Evolutionary conservation across 2,888 invertebrate species (phyloP).

Genomic region (Dilophus febrilis): DNA sequence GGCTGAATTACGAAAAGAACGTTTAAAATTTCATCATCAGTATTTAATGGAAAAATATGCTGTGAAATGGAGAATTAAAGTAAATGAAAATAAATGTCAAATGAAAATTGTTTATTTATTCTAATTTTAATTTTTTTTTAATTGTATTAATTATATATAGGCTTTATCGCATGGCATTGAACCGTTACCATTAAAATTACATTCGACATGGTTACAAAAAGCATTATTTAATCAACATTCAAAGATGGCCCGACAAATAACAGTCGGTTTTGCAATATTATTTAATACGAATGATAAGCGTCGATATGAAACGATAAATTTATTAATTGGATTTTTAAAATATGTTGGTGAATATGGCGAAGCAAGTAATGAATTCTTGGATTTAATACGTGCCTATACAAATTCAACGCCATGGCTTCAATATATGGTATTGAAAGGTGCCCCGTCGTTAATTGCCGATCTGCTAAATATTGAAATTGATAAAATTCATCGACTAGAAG

Average conservation of each 20-base stretch:
- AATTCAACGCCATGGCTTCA: conserved; percentile 84
- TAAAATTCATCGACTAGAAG: conserved; percentile 74
- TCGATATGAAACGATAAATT: conserved; percentile 59
- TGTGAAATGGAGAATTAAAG: conserved; percentile 41
- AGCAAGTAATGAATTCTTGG: conserved; percentile 78
- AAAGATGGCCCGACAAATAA: conserved; percentile 72
- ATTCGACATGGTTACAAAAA: conserved; percentile 68
- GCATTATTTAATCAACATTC: conserved; percentile 86
- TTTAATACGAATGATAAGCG: conserved; percentile 46
- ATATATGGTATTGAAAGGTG: conserved; percentile 75
- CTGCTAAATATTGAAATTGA: conserved; percentile 78
- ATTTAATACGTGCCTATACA: conserved; percentile 69
- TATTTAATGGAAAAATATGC: conserved; percentile 64
- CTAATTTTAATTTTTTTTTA: conserved; percentile 11
- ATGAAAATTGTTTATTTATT: background rate
- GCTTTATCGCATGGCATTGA: conserved; percentile 21
- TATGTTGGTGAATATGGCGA: conserved; percentile 79
- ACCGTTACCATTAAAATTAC: conserved; percentile 34
- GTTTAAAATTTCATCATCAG: conserved; percentile 25
- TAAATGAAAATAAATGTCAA: no score
- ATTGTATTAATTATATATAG: conserved; percentile 7
- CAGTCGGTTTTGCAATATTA: conserved; percentile 71
- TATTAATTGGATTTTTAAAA: conserved; percentile 75
- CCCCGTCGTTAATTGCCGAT: conserved; percentile 67
- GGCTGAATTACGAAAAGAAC: conserved; percentile 20